Percentiles rank a stretch among this genome's conserved stretches.
These are phyloP conservation scores for Coreius guichenoti DNA, from an alignment of 2,797 vertebrate species.

Conservation along the genomic window DNA sequence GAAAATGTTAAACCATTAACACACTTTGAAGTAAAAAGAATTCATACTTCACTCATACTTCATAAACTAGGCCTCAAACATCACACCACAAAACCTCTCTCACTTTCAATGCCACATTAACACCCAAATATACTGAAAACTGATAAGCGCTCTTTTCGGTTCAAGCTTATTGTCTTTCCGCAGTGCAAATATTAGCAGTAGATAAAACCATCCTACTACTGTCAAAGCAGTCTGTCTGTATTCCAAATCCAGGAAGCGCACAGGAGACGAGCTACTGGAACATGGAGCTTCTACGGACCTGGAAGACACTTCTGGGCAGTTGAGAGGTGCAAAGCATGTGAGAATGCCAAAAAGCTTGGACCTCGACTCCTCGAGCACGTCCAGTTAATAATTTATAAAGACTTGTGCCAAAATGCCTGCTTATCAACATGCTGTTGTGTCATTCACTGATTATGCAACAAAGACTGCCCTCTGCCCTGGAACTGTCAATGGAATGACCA, in stretches of 20 bases:
- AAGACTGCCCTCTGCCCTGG: slow-evolving; percentile 35
- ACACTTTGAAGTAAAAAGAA: not conserved
- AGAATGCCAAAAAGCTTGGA: slow-evolving; percentile 64
- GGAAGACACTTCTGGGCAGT: slow-evolving; percentile 8
- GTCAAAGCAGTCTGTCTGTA: slow-evolving; percentile 51
- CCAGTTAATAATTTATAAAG: slow-evolving; percentile 79
- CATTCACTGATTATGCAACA: slow-evolving; percentile 55
- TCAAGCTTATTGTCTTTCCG: slow-evolving; percentile 39
- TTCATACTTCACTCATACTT: not conserved
- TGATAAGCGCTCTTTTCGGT: not conserved
- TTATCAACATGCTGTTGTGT: slow-evolving; percentile 38
- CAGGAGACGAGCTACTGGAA: slow-evolving; percentile 22
- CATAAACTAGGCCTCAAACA: not conserved
- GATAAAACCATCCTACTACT: slow-evolving; percentile 69
- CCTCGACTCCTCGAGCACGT: slow-evolving; percentile 78
- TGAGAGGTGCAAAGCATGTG: slow-evolving; percentile 56
- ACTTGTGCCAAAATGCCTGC: slow-evolving; percentile 29
- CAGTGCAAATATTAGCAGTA: slow-evolving; percentile 60
- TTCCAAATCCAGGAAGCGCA: slow-evolving; percentile 31
- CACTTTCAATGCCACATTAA: not conserved
- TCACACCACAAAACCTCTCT: not conserved
- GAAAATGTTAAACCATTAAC: slow-evolving; percentile 26
- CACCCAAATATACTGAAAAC: not conserved
- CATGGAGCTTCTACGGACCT: not conserved
- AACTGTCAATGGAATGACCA: not conserved